Conservation (phyloP, 2,888 invertebrate species). For the Coronaproctus castanopsis region DNA sequence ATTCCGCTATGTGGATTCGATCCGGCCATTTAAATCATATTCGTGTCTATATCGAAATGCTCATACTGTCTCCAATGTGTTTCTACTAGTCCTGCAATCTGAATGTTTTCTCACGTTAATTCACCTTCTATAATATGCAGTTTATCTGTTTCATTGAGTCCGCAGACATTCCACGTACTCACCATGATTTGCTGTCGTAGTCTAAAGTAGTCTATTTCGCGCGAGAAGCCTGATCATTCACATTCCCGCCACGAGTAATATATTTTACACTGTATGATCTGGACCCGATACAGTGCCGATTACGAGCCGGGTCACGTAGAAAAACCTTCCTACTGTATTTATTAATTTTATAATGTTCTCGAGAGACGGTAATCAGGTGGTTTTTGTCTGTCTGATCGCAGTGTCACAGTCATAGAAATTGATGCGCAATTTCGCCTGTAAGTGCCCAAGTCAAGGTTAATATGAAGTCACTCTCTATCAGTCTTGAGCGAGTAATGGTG, state of each 20-base stretch:
- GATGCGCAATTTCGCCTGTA: no score
- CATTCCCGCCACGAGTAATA: background rate
- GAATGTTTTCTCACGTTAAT: background rate
- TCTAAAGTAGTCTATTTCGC: background rate
- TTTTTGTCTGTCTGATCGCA: no score
- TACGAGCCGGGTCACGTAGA: no score
- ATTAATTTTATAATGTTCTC: no score
- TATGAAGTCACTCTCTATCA: no score
- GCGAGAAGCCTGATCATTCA: background rate
- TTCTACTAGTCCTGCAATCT: background rate
- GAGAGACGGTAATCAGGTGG: no score
- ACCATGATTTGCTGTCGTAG: background rate
- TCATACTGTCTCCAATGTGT: background rate
- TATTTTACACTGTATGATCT: no score
- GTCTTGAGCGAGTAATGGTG: no score
- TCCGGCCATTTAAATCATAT: background rate
- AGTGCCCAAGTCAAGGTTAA: no score
- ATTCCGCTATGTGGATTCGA: background rate
- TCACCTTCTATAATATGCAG: background rate
- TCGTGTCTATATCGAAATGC: background rate
- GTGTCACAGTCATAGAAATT: no score
- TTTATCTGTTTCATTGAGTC: background rate
- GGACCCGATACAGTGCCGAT: no score
- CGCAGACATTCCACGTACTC: background rate
- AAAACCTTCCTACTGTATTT: no score